Conservation (phyloP, 1,140 invertebrate genomes). For the Metopolophium dirhodum region DNA sequence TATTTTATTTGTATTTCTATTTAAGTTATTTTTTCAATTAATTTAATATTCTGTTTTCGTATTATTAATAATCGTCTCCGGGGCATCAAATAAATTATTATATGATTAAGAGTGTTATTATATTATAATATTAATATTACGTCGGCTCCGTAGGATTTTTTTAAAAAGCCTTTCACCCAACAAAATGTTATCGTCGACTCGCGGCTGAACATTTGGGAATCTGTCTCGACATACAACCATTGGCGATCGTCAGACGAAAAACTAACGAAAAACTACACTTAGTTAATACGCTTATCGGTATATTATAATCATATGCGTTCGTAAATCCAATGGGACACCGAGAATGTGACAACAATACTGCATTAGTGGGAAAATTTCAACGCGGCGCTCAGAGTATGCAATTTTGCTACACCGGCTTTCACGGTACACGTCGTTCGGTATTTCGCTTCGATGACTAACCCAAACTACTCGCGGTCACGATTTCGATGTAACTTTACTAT, state of each 20-base stretch:
- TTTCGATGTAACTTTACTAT: neutral
- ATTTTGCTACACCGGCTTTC: neutral
- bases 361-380: neutral
- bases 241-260: neutral
- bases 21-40: too few relatives aligned
- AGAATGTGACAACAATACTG: neutral
- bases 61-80: too few relatives aligned
- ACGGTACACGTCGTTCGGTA: neutral
- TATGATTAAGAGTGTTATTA: too few relatives aligned
- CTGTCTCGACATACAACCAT: neutral
- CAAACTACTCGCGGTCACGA: neutral
- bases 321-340: neutral
- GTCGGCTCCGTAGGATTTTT: too few relatives aligned
- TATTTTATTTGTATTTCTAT: too few relatives aligned
- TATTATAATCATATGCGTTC: neutral
- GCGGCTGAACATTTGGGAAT: neutral
- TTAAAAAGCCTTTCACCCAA: too few relatives aligned
- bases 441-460: neutral
- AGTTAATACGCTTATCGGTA: neutral
- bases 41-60: too few relatives aligned
- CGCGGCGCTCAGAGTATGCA: conserved; percentile 21
- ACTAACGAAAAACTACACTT: neutral
- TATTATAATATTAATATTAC: too few relatives aligned
- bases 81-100: too few relatives aligned
- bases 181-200: neutral